Evolutionary conservation across 1,140 invertebrate genomes (phyloP).

Genomic region (Coelopa frigida): DNA sequence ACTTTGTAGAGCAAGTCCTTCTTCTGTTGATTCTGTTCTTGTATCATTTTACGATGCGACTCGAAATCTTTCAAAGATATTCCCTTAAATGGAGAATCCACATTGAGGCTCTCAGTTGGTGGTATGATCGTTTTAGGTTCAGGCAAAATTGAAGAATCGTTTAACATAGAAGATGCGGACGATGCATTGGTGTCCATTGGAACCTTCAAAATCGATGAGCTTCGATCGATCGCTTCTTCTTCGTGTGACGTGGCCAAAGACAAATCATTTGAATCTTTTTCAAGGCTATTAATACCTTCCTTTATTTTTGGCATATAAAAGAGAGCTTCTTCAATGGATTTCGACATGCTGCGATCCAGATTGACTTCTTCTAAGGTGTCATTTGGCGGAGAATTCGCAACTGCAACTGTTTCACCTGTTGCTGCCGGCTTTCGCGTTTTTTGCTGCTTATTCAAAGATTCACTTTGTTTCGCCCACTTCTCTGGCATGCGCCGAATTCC

Average conservation of each 20-base stretch:
- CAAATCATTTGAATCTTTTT: no score
- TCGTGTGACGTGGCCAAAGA: no score
- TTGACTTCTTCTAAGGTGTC: conserved; percentile 22
- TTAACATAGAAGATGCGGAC: conserved; percentile 1
- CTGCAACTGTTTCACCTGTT: conserved; percentile 14
- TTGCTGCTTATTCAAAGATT: conserved; percentile 22
- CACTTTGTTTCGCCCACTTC: conserved; percentile 16
- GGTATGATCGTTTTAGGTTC: neutral
- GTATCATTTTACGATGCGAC: conserved; percentile 61
- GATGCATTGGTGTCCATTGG: conserved; percentile 10
- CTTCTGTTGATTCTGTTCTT: conserved; percentile 68
- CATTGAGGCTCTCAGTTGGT: conserved; percentile 14
- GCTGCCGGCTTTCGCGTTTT: conserved; percentile 4
- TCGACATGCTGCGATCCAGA: conserved; percentile 27
- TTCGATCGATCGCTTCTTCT: neutral
- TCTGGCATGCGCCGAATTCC: conserved; percentile 40
- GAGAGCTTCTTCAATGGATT: conserved; percentile 34
- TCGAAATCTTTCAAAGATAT: conserved; percentile 57
- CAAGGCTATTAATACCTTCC: no score
- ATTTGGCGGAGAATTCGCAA: conserved; percentile 13
- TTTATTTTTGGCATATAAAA: conserved; percentile 28
- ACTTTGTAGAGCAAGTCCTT: conserved; percentile 64
- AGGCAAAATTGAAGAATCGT: conserved; percentile 13
- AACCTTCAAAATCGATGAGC: neutral
- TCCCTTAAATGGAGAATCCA: conserved; percentile 39